Percentiles rank a stretch among this genome's conserved stretches.
Evolutionary conservation across 2,888 invertebrate genomes (phyloP).

Genomic region (Pollenia angustigena): DNA sequence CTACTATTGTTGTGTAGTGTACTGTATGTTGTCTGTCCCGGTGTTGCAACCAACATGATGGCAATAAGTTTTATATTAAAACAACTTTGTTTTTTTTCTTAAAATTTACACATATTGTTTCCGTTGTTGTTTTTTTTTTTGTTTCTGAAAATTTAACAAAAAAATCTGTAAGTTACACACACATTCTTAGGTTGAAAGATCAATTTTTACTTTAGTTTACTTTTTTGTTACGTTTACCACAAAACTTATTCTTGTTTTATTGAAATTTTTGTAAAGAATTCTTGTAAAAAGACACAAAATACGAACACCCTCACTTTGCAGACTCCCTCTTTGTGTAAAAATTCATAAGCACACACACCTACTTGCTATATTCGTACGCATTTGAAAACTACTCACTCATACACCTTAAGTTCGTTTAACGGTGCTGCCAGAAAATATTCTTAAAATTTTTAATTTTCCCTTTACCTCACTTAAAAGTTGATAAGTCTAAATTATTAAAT

Average conservation of each 20-base stretch:
- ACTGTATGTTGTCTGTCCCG: slow-evolving; percentile 75
- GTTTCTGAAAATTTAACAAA: slow-evolving; percentile 21
- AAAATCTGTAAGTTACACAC: not conserved
- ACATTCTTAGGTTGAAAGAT: slow-evolving; percentile 42
- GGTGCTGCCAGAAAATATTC: slow-evolving; percentile 28
- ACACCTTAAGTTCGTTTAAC: not conserved
- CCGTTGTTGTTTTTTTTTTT: slow-evolving; percentile 2
- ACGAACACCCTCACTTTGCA: slow-evolving; percentile 66
- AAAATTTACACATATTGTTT: slow-evolving; percentile 51
- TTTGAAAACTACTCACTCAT: slow-evolving; percentile 47
- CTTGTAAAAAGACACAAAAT: slow-evolving; percentile 38
- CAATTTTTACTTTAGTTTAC: slow-evolving; percentile 49
- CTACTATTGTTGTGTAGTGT: slow-evolving; percentile 75
- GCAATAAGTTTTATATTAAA: slow-evolving; percentile 32
- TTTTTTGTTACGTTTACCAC: slow-evolving; percentile 43
- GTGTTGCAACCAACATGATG: slow-evolving; percentile 76
- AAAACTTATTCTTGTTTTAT: slow-evolving; percentile 49
- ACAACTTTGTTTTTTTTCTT: slow-evolving; percentile 18
- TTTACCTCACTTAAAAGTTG: too few species aligned
- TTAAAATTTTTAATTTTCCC: too few species aligned
- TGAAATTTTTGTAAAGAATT: slow-evolving; percentile 50
- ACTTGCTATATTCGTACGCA: slow-evolving; percentile 30
- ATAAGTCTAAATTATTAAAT: too few species aligned
- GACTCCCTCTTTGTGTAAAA: slow-evolving; percentile 41
- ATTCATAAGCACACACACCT: slow-evolving; percentile 4